phyloP scores from a whole-genome alignment of 1,140 invertebrate genomes.

The Heliconius hewitsoni region DNA sequence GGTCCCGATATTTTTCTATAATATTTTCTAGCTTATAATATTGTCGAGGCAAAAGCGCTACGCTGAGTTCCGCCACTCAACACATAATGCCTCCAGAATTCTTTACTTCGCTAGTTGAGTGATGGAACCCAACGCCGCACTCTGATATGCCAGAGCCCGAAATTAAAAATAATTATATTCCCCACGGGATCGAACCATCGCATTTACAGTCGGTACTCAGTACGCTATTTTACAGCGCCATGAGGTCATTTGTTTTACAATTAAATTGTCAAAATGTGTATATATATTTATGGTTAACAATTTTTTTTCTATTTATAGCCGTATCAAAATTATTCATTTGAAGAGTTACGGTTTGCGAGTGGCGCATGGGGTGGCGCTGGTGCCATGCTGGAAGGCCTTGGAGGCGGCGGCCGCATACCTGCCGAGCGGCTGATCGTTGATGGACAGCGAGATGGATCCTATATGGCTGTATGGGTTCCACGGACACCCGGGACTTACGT shows the following conservation, averaged over 20 bases:
- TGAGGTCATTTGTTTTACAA: too few relatives aligned
- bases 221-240: too few relatives aligned
- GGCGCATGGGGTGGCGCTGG: conserved; percentile 58
- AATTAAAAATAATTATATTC: too few relatives aligned
- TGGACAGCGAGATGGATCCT: conserved; percentile 92
- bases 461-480: conserved; percentile 96
- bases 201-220: too few relatives aligned
- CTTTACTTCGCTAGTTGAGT: too few relatives aligned
- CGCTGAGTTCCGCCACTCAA: too few relatives aligned
- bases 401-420: conserved; percentile 83
- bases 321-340: conserved; percentile 97
- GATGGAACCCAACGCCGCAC: too few relatives aligned
- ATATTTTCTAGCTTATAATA: neutral
- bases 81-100: too few relatives aligned
- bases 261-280: too few relatives aligned
- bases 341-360: conserved; percentile 93
- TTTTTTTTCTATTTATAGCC: conserved; percentile 75
- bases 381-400: conserved; percentile 49
- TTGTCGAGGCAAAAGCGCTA: too few relatives aligned
- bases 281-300: neutral
- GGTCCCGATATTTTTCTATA: conserved; percentile 35
- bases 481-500: conserved; percentile 93
- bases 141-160: too few relatives aligned
- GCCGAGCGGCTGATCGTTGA: conserved; percentile 92
- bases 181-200: too few relatives aligned